Evolutionary conservation across 2,888 invertebrate genomes (phyloP).

Genomic region (Lapara coniferarum): DNA sequence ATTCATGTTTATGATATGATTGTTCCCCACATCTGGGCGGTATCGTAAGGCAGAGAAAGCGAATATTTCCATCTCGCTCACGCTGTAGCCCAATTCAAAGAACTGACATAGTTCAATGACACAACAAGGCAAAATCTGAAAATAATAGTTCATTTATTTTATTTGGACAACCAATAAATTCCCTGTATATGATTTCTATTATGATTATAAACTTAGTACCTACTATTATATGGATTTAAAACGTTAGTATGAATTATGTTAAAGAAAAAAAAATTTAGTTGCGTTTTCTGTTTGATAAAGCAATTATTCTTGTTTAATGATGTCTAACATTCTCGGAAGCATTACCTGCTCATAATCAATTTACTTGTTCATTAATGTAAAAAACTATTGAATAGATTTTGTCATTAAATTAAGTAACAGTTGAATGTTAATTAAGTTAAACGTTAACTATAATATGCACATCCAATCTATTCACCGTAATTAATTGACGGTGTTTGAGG

Average conservation of each 20-base stretch:
- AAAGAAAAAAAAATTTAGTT: no score
- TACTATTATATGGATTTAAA: no score
- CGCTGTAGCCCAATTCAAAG: constrained; percentile 9
- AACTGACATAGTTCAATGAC: constrained; percentile 8
- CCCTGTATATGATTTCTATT: neutral
- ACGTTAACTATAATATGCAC: neutral
- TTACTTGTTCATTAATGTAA: no score
- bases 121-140: neutral
- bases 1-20: neutral
- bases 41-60: neutral
- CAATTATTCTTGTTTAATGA: no score
- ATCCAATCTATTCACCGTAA: neutral
- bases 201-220: no score
- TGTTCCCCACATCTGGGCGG: neutral
- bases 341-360: no score
- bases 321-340: no score
- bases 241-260: no score
- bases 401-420: no score
- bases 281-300: no score
- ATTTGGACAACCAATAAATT: neutral
- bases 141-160: neutral
- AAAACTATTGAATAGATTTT: no score
- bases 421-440: no score
- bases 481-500: neutral
- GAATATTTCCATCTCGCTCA: neutral